These are phyloP conservation scores for Poeciliopsis paucimaculata DNA, from an alignment of 2,797 vertebrate species.

Conservation along the genomic window DNA sequence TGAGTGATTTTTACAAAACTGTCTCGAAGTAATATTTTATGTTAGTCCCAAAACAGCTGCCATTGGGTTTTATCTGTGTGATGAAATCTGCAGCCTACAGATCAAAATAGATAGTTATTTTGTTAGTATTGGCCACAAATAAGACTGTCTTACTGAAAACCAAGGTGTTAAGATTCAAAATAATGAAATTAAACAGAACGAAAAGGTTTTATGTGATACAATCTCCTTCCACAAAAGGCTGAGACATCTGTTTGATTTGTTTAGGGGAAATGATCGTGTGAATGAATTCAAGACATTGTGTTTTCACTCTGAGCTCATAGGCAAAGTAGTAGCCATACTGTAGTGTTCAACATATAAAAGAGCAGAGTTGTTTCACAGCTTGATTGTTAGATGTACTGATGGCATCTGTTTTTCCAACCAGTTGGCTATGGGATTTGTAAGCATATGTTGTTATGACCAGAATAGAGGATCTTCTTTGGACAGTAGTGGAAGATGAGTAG, in stretches of 20 bases:
- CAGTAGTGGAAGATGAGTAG: background rate
- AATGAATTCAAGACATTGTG: background rate
- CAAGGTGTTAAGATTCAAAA: background rate
- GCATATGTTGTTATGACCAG: background rate
- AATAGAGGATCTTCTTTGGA: background rate
- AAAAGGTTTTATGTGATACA: slow-evolving; percentile 19
- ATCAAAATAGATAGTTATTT: background rate
- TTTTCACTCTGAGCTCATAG: background rate
- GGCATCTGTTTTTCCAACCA: background rate
- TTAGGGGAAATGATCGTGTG: background rate
- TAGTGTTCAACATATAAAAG: background rate
- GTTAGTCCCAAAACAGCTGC: background rate
- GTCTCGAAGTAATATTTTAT: background rate
- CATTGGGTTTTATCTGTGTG: background rate
- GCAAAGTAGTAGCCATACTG: background rate
- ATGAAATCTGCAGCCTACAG: background rate
- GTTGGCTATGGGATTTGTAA: background rate
- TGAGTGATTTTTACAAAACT: background rate
- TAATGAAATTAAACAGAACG: no score
- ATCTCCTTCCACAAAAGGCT: slow-evolving; percentile 36
- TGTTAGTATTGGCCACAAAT: background rate
- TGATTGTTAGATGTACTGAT: background rate
- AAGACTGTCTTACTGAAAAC: background rate
- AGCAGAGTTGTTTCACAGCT: background rate
- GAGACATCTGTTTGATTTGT: background rate